These are phyloP conservation scores for Pterostichus niger DNA, from an alignment of 2,888 invertebrate genomes.

Conservation along the genomic window DNA sequence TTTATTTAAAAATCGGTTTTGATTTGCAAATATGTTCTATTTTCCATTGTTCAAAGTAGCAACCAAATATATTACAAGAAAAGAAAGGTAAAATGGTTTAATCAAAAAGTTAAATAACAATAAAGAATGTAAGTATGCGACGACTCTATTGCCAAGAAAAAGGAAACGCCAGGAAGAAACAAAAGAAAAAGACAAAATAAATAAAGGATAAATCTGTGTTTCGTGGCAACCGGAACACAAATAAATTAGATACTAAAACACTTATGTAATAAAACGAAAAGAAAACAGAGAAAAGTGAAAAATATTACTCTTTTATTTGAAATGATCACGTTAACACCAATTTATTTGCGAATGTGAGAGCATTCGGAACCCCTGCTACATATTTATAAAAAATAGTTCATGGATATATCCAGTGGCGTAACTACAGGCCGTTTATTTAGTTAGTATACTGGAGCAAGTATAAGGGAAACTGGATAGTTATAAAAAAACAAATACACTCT, in stretches of 20 bases:
- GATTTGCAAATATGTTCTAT: too few relatives aligned
- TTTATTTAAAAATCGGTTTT: too few relatives aligned
- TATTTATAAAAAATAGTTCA: slow-evolving; percentile 23
- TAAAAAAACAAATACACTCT: too few relatives aligned
- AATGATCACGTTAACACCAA: slow-evolving; percentile 49
- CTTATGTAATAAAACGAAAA: slow-evolving; percentile 49
- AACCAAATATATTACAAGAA: too few relatives aligned
- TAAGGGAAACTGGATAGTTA: too few relatives aligned
- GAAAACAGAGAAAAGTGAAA: slow-evolving; percentile 44
- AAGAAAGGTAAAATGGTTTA: too few relatives aligned
- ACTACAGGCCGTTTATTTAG: too few relatives aligned
- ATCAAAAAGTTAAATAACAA: too few relatives aligned
- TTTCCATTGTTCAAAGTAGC: too few relatives aligned
- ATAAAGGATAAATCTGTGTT: slow-evolving; percentile 54
- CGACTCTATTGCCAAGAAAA: slow-evolving; percentile 10
- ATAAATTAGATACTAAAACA: slow-evolving; percentile 55
- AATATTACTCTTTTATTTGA: slow-evolving; percentile 53
- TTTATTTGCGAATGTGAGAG: slow-evolving; percentile 30
- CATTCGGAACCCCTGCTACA: neutral
- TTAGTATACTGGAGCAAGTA: too few relatives aligned
- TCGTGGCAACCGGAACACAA: slow-evolving; percentile 51
- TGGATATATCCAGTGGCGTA: too few relatives aligned
- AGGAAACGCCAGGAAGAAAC: neutral
- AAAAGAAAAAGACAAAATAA: slow-evolving; percentile 27
- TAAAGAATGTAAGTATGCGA: neutral